Conservation (phyloP, 1,140 invertebrate species). For the Eufriesea mexicana region DNA sequence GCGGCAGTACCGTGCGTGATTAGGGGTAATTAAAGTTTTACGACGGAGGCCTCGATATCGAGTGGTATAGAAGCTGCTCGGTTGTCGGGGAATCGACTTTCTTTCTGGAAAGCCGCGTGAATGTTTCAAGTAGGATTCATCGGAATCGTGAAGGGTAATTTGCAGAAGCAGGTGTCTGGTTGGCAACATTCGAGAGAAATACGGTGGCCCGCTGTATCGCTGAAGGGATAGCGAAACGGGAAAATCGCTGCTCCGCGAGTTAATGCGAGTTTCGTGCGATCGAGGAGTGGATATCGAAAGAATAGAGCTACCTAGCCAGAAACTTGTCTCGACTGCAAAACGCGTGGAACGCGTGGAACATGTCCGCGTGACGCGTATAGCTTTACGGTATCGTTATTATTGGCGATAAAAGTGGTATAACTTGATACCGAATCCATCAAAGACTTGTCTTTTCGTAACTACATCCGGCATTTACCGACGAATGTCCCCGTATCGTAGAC, state of each 20-base stretch:
- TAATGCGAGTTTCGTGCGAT: neutral
- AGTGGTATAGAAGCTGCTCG: neutral
- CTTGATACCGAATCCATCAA: constrained; percentile 35
- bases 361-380: neutral
- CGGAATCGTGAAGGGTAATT: constrained; percentile 55
- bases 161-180: constrained; percentile 48
- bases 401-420: constrained; percentile 50
- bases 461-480: constrained; percentile 30
- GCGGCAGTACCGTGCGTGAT: constrained; percentile 19
- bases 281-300: neutral
- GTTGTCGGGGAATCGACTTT: neutral
- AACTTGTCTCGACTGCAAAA: neutral
- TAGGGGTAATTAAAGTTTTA: constrained; percentile 44
- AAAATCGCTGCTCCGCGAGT: neutral
- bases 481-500: neutral
- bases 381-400: constrained; percentile 39
- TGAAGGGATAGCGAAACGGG: neutral
- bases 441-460: constrained; percentile 53
- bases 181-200: constrained; percentile 15
- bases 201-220: neutral
- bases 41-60: neutral
- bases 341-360: neutral
- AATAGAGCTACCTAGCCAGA: neutral
- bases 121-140: constrained; percentile 2
- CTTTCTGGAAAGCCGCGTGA: neutral